Evolutionary conservation across 2,113 vertebrate genomes (phyloP).

Genomic region (Aptenodytes patagonicus): DNA sequence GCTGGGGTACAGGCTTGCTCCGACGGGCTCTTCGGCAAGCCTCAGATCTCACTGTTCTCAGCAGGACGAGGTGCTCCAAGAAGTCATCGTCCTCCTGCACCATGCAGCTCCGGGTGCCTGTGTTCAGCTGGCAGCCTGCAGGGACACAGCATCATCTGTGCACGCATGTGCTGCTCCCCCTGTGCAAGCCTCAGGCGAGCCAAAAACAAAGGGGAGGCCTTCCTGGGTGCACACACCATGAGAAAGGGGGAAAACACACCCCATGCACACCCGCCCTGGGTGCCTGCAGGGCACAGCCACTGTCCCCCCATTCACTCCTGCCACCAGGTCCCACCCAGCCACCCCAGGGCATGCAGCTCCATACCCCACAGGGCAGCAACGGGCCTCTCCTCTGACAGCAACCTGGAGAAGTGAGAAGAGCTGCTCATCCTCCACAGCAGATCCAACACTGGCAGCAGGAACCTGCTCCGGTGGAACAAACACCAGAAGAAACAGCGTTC

Average conservation of each 20-base stretch:
- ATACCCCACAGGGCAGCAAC: conserved; percentile 18
- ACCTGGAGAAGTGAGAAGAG: background rate
- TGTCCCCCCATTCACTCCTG: fast-evolving
- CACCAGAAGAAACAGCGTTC: fast-evolving
- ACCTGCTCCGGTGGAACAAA: background rate
- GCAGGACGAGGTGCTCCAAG: conserved; percentile 66
- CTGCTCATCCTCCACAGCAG: background rate
- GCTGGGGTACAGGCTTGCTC: background rate
- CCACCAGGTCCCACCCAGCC: background rate
- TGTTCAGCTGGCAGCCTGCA: conserved; percentile 63
- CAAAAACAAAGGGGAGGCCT: background rate
- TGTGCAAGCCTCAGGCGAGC: fast-evolving
- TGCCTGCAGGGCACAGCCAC: background rate
- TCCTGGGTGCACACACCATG: fast-evolving
- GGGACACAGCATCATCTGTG: background rate
- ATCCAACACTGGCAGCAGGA: fast-evolving
- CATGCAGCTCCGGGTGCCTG: background rate
- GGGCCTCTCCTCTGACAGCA: fast-evolving
- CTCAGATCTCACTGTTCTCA: conserved; percentile 45
- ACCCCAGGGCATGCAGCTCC: background rate
- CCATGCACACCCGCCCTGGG: fast-evolving
- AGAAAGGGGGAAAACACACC: too few species aligned
- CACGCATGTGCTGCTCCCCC: fast-evolving
- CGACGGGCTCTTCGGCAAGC: fast-evolving
- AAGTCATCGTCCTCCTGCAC: conserved; percentile 50